Percentiles rank a stretch among this genome's conserved stretches.
Conservation (phyloP, 1,140 invertebrate genomes). For the Colletes latitarsis region DNA sequence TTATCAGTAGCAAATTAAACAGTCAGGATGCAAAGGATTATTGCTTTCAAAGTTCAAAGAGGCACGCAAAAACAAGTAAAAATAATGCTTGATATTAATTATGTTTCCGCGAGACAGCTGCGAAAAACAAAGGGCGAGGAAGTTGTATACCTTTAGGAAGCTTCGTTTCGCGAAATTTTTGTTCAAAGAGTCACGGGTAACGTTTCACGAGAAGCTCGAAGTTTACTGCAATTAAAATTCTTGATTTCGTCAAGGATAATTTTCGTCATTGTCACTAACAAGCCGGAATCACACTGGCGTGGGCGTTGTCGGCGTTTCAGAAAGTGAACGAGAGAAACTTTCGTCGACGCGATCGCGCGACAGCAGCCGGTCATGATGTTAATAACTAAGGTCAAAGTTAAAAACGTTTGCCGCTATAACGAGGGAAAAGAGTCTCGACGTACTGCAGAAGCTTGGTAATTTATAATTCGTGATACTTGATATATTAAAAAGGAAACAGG, state of each 20-base stretch:
- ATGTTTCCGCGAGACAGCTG: not conserved
- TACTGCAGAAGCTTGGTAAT: conserved; percentile 21
- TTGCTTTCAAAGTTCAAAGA: not conserved
- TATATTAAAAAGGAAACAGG: not conserved
- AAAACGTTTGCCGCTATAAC: conserved; percentile 2
- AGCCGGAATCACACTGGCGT: conserved; percentile 25
- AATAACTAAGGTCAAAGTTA: conserved; percentile 33
- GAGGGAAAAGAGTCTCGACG: not conserved
- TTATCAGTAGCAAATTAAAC: too few species aligned
- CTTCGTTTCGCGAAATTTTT: not conserved
- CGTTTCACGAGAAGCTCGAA: not conserved
- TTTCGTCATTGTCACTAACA: conserved; percentile 24
- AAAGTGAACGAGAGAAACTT: conserved; percentile 14
- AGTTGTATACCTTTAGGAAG: not conserved
- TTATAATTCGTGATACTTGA: conserved; percentile 10
- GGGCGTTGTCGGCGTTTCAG: not conserved
- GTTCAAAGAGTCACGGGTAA: not conserved
- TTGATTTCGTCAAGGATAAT: conserved; percentile 29
- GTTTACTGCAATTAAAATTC: conserved; percentile 32
- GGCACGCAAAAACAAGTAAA: not conserved
- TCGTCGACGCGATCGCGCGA: conserved; percentile 7
- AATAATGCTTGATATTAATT: not conserved
- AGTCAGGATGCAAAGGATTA: too few species aligned
- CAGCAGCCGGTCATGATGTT: not conserved
- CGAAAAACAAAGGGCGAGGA: not conserved